Base-by-base conservation (phyloP, 2,113 vertebrate genomes). In the Ciconia boyciana region DNA sequence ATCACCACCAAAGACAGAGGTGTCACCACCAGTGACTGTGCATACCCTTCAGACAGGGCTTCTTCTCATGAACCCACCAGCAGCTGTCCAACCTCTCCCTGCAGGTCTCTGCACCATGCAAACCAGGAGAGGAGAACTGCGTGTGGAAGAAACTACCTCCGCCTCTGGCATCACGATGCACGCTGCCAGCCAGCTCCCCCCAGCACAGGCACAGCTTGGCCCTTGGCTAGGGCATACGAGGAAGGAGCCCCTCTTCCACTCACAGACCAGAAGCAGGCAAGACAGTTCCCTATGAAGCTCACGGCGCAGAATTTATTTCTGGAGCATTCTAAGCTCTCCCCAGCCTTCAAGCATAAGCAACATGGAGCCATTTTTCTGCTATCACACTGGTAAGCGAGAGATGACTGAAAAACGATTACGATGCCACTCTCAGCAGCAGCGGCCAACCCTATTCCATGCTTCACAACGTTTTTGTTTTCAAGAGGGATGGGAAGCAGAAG, bases 151-250 rank as follows among this genome's bases (percentile, higher is more conserved):
- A 46, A 60, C 3, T 9, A 52, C 11, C 21, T 15, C 32, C 1
- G 8, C 13, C 14, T 4, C 7, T 6, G n/a, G 60, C 26, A 34
- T 0, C 4, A 9, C 0, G 2, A 29, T 5, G 13, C 3, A 6
- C 77, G 34, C 26, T 20, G 54, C 36, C 34, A 74, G 41, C 12
- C 64, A 74, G 13, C 41, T 52, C 10, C 16, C 6, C 11, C 3
- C 0, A 2, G 1, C 17, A 10, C 12, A 16, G 16, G 15, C 18
- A 49, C 0, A 0, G 28, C 25, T 7, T 13, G 16, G 58, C 12
- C 61, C 54, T 39, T 44, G 19, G 8, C 0, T 1, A 83, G 11
- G 8, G 16, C 74, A 12, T 5, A 43, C 1, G 1, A 39, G 46
- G 62, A 61, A 88, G 34, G 13, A 46, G 26, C 4, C 10, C 2